Percentiles rank a stretch among this genome's conserved stretches.
These are phyloP conservation scores for Lanistes nyassanus DNA, from an alignment of 1,140 invertebrate species.

Conservation along the genomic window DNA sequence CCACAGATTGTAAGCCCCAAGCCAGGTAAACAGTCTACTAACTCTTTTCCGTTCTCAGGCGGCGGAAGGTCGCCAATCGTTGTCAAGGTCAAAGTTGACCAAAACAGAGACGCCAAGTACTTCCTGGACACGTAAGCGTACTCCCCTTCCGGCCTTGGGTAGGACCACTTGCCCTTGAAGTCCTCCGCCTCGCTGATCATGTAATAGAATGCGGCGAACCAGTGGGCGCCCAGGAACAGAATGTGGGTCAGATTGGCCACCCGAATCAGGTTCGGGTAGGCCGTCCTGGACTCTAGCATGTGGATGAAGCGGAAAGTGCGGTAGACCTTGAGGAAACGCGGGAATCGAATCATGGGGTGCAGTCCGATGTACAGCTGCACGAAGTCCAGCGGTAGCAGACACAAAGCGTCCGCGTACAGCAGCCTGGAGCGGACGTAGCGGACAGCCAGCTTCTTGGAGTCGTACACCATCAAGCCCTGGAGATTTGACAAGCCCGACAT, in stretches of 20 bases:
- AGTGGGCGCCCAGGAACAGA: constrained; percentile 91
- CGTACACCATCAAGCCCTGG: constrained; percentile 90
- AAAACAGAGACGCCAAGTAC: constrained; percentile 93
- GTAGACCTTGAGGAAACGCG: constrained; percentile 79
- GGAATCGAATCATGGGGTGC: constrained; percentile 68
- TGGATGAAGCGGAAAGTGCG: constrained; percentile 93
- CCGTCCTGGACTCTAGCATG: constrained; percentile 93
- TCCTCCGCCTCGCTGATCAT: constrained; percentile 90
- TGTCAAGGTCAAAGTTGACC: constrained; percentile 96
- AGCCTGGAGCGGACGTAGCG: constrained; percentile 88
- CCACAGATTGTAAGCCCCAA: no score
- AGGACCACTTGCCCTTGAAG: constrained; percentile 92
- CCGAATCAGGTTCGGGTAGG: constrained; percentile 96
- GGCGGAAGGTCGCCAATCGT: constrained; percentile 92
- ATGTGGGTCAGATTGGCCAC: constrained; percentile 95
- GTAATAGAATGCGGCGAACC: constrained; percentile 98
- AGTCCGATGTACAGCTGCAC: constrained; percentile 72
- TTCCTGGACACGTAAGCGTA: constrained; percentile 89
- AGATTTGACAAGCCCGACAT: no score
- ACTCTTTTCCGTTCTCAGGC: constrained; percentile 95
- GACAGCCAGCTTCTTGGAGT: constrained; percentile 86
- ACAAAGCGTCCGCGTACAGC: constrained; percentile 86
- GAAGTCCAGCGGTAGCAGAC: constrained; percentile 87
- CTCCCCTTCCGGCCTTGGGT: constrained; percentile 78
- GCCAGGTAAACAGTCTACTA: constrained; percentile 71